Evolutionary conservation across 2,888 invertebrate genomes (phyloP).

Genomic region (Melinopterus prodromus): DNA sequence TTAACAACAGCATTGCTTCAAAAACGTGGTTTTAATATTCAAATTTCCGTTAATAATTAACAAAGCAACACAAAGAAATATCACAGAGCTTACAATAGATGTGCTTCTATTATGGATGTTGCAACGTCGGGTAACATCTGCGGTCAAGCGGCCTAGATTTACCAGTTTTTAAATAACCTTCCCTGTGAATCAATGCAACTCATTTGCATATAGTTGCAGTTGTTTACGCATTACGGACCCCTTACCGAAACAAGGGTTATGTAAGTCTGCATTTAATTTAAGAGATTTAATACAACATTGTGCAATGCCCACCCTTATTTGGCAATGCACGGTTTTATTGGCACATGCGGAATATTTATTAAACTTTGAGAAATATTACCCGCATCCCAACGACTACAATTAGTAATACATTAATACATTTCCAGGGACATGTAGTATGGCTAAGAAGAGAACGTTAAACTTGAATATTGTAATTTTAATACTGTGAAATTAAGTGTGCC

Average conservation of each 20-base stretch:
- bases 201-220: background rate
- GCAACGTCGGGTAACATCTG: background rate
- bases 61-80: too few relatives aligned
- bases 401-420: too few relatives aligned
- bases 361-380: background rate
- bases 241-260: background rate
- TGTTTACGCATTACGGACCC: background rate
- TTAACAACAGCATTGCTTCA: too few relatives aligned
- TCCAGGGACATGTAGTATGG: too few relatives aligned
- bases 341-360: background rate
- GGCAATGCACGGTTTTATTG: background rate
- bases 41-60: too few relatives aligned
- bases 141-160: background rate
- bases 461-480: too few relatives aligned
- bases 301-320: background rate
- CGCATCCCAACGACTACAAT: too few relatives aligned
- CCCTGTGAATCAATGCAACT: background rate
- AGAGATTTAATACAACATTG: background rate
- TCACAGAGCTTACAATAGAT: too few relatives aligned
- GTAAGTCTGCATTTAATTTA: background rate
- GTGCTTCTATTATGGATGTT: background rate
- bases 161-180: background rate
- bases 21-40: too few relatives aligned
- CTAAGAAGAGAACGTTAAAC: too few relatives aligned
- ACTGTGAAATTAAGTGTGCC: too few relatives aligned